phyloP scores from a whole-genome alignment of 2,888 invertebrate genomes.

The Alentia gelatinosa region DNA sequence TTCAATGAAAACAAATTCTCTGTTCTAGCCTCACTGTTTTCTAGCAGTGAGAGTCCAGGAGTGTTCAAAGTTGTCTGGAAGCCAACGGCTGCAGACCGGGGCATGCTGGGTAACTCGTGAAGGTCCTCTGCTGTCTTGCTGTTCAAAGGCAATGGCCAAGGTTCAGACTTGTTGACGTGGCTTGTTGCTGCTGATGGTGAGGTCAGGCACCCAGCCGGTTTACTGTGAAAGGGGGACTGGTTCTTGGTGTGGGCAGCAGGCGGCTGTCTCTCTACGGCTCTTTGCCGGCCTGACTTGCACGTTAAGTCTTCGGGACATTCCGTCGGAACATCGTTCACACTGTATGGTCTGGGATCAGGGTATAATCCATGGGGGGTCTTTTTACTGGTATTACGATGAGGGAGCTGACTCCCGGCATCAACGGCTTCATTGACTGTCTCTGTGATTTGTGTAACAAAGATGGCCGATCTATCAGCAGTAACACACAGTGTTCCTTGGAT shows the following conservation, averaged over 20 bases:
- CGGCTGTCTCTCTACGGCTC: neutral
- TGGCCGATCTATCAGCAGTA: constrained; percentile 45
- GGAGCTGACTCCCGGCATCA: neutral
- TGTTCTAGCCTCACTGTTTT: neutral
- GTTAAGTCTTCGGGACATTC: constrained; percentile 29
- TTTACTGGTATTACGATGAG: neutral
- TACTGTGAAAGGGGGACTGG: neutral
- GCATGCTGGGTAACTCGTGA: neutral
- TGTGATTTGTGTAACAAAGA: constrained; percentile 56
- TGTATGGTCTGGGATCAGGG: neutral
- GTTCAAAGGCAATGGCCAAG: constrained; percentile 1
- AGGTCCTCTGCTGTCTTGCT: neutral
- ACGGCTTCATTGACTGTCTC: constrained; percentile 43
- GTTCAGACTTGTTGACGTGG: neutral
- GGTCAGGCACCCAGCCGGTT: neutral
- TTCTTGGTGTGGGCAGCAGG: constrained; percentile 31
- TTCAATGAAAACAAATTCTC: neutral
- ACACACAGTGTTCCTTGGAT: constrained; percentile 56
- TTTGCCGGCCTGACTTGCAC: neutral
- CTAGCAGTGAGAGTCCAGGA: neutral
- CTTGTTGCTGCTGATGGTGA: neutral
- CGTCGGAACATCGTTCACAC: neutral
- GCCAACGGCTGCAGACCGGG: neutral
- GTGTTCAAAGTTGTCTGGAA: neutral
- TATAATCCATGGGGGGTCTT: neutral